phyloP scores from a whole-genome alignment of 1,140 invertebrate species.

The Augochlora pura region DNA sequence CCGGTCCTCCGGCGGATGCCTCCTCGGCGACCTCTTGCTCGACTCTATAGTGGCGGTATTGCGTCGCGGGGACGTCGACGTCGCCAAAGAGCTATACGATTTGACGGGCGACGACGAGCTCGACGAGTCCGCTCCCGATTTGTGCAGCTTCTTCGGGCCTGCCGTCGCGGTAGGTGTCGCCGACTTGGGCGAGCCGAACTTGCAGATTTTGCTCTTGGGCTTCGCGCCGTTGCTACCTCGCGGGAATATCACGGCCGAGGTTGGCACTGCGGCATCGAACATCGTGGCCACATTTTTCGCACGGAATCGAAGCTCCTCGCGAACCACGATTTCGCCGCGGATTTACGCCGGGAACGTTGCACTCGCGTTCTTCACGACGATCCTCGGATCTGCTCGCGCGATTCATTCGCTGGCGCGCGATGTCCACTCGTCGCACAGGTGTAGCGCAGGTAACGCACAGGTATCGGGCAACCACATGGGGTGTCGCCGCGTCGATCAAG shows the following conservation, averaged over 20 bases:
- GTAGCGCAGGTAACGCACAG: too few relatives aligned
- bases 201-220: conserved; percentile 66
- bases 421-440: too few relatives aligned
- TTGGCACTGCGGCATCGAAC: conserved; percentile 65
- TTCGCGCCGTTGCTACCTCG: conserved; percentile 63
- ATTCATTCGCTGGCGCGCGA: too few relatives aligned
- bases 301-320: background rate
- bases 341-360: too few relatives aligned
- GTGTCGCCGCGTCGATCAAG: too few relatives aligned
- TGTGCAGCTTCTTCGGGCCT: conserved; percentile 42
- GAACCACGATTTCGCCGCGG: too few relatives aligned
- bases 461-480: too few relatives aligned
- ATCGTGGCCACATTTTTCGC: conserved; percentile 57
- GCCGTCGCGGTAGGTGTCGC: conserved; percentile 20
- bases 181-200: conserved; percentile 58
- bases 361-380: too few relatives aligned
- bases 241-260: conserved; percentile 52
- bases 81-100: conserved; percentile 6
- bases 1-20: conserved; percentile 33
- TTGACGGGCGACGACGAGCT: conserved; percentile 24
- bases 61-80: conserved; percentile 46
- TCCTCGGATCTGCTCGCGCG: too few relatives aligned
- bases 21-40: conserved; percentile 49
- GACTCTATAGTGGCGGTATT: background rate
- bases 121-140: conserved; percentile 39